Evolutionary conservation across 1,140 invertebrate species (phyloP).

Genomic region (Neuroterus valhalla): DNA sequence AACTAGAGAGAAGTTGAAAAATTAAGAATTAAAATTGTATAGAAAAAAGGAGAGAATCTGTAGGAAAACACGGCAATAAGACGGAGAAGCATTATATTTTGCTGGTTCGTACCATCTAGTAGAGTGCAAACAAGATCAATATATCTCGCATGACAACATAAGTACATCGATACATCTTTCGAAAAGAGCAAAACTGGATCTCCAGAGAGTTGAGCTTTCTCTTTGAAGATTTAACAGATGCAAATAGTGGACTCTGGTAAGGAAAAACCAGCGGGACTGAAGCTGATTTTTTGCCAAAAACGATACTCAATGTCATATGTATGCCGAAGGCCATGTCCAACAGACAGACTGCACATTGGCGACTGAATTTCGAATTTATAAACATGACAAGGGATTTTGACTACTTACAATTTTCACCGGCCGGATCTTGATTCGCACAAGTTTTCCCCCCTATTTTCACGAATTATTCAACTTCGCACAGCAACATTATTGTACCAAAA

Average conservation of each 20-base stretch:
- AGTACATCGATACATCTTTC: slow-evolving; percentile 32
- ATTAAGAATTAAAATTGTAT: not conserved
- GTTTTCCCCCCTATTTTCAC: slow-evolving; percentile 44
- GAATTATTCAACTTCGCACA: slow-evolving; percentile 62
- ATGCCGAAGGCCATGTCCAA: slow-evolving; percentile 61
- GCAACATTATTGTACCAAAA: slow-evolving; percentile 58
- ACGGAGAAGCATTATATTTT: slow-evolving; percentile 13
- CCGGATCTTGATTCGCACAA: slow-evolving; percentile 52
- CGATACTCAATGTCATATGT: slow-evolving; percentile 43
- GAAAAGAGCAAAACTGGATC: slow-evolving; percentile 12
- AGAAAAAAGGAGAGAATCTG: not conserved
- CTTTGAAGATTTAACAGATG: slow-evolving; percentile 5
- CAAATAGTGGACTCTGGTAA: slow-evolving; percentile 5
- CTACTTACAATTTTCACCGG: slow-evolving; percentile 64
- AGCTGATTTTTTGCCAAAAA: slow-evolving; percentile 41
- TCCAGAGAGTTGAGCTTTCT: not conserved
- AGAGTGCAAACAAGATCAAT: slow-evolving; percentile 51
- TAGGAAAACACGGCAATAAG: slow-evolving; percentile 7
- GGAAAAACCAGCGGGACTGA: slow-evolving; percentile 31
- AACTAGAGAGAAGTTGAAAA: not conserved
- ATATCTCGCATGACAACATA: slow-evolving; percentile 43
- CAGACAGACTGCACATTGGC: slow-evolving; percentile 53
- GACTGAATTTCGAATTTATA: slow-evolving; percentile 51
- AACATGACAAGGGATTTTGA: slow-evolving; percentile 43
- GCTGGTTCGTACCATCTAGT: slow-evolving; percentile 2